These are phyloP conservation scores for Triplophysa siluroides DNA, from an alignment of 2,113 vertebrate genomes.

Conservation along the genomic window DNA sequence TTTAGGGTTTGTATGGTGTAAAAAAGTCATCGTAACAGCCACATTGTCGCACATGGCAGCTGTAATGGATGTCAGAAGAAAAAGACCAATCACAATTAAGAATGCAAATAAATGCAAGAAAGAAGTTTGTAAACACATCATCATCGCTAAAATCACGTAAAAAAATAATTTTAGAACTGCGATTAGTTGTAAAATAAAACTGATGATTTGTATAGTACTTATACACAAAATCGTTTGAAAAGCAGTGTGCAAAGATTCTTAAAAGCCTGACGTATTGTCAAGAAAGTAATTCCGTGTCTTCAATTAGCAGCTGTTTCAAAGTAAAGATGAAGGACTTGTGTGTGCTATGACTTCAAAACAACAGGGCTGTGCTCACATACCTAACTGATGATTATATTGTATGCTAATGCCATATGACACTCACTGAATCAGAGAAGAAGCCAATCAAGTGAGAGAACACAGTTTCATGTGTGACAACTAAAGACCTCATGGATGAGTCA, in stretches of 20 bases:
- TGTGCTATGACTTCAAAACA: not conserved
- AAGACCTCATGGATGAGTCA: conserved; percentile 59
- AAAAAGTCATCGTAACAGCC: too few species aligned
- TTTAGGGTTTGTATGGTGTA: too few species aligned
- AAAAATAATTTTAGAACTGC: too few species aligned
- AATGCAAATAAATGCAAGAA: too few species aligned
- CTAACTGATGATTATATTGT: conserved; percentile 45
- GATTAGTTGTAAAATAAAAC: too few species aligned
- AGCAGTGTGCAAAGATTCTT: not conserved
- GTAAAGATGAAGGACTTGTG: not conserved
- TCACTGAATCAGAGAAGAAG: conserved; percentile 16
- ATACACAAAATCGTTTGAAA: not conserved
- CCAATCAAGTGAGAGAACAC: conserved; percentile 47
- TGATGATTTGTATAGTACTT: too few species aligned
- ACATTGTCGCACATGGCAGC: not conserved
- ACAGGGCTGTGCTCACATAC: conserved; percentile 11
- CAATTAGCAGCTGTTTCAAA: conserved; percentile 2
- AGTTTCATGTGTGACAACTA: conserved; percentile 58
- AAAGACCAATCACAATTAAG: too few species aligned
- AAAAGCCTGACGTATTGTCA: not conserved
- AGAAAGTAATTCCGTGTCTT: not conserved
- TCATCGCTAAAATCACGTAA: too few species aligned
- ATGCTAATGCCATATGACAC: conserved; percentile 50
- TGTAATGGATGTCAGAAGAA: too few species aligned
- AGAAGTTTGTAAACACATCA: too few species aligned